phyloP scores from a whole-genome alignment of 2,888 invertebrate species.

The Perithous albicinctus region DNA sequence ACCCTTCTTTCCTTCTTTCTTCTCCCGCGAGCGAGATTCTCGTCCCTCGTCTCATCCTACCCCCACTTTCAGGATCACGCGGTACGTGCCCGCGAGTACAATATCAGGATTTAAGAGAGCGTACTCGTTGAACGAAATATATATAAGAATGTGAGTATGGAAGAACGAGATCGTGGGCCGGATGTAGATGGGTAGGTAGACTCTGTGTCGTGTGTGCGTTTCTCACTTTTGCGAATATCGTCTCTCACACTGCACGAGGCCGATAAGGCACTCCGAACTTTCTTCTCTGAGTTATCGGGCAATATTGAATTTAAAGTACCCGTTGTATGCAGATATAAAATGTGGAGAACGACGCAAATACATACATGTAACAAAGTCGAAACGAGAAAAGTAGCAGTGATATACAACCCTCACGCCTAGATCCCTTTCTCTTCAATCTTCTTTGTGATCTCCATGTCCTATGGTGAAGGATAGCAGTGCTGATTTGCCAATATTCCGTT shows the following conservation, averaged over 20 bases:
- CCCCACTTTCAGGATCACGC: slow-evolving; percentile 23
- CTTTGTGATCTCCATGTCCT: not conserved
- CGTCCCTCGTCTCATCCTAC: not conserved
- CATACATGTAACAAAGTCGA: slow-evolving; percentile 6
- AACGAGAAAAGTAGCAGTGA: slow-evolving; percentile 2
- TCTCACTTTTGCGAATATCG: slow-evolving; percentile 33
- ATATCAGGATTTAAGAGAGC: slow-evolving; percentile 63
- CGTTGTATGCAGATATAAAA: slow-evolving; percentile 49
- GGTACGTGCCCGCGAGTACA: slow-evolving; percentile 60
- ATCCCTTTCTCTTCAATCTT: not conserved
- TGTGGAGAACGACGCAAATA: slow-evolving; percentile 44
- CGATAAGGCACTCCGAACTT: slow-evolving; percentile 69
- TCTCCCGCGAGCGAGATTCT: not conserved
- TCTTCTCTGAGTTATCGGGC: slow-evolving; percentile 70
- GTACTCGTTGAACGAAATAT: slow-evolving; percentile 35
- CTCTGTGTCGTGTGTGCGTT: slow-evolving; percentile 45
- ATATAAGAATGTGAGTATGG: slow-evolving; percentile 43
- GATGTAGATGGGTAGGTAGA: slow-evolving; percentile 11
- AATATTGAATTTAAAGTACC: slow-evolving; percentile 72
- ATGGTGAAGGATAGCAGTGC: slow-evolving; percentile 10
- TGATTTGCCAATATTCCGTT: slow-evolving; percentile 55
- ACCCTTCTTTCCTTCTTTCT: slow-evolving; percentile 3
- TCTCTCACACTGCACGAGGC: slow-evolving; percentile 32
- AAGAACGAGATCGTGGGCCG: slow-evolving; percentile 33
- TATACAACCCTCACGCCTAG: not conserved